Percentiles rank a stretch among this genome's conserved stretches.
Evolutionary conservation across 2,113 vertebrate species (phyloP).

Genomic region (Mesitornis unicolor): DNA sequence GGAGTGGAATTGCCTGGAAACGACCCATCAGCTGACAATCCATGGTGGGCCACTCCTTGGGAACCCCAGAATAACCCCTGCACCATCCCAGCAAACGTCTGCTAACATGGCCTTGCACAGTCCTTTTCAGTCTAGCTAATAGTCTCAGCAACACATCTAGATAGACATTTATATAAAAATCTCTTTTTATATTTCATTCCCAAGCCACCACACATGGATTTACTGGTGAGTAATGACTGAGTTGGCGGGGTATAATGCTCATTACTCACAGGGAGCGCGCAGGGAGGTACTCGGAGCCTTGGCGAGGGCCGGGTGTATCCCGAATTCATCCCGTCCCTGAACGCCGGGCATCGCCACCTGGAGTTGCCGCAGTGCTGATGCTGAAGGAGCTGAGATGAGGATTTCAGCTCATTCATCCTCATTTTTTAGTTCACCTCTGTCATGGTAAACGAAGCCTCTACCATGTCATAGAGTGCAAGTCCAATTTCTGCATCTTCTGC

Average conservation of each 20-base stretch:
- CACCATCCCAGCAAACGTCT: accelerated
- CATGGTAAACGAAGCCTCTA: background rate
- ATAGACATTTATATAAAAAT: background rate
- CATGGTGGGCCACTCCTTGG: background rate
- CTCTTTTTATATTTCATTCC: background rate
- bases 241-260: conserved; percentile 19
- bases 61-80: background rate
- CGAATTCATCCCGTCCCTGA: background rate
- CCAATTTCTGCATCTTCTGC: background rate
- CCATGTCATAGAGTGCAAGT: background rate
- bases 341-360: background rate
- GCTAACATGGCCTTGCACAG: background rate
- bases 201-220: conserved; percentile 4
- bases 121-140: background rate
- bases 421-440: background rate
- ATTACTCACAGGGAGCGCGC: conserved; percentile 11
- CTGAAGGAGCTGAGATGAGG: background rate
- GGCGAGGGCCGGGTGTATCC: background rate
- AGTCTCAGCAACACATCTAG: background rate
- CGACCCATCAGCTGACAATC: background rate
- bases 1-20: conserved; percentile 18
- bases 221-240: conserved; percentile 38
- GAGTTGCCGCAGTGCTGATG: background rate
- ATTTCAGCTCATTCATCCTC: background rate
- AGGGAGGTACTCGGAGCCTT: conserved; percentile 8